phyloP scores from a whole-genome alignment of 2,113 vertebrate genomes.

The Dasyornis broadbenti region DNA sequence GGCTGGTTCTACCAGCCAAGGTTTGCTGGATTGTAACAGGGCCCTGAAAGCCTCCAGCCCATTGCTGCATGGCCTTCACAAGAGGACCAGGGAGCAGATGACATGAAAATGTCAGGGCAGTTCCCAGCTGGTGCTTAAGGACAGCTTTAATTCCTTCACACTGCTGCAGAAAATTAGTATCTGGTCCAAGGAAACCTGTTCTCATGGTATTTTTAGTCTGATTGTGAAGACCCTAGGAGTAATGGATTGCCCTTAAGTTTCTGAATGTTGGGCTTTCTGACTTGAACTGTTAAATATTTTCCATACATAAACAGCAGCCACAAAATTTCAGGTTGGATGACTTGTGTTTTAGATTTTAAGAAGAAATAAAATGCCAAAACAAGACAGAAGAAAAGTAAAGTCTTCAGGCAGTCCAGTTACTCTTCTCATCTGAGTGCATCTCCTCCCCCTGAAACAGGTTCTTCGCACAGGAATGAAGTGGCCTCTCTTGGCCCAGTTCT shows the following conservation, averaged over 20 bases:
- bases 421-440: not conserved
- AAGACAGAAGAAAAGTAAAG: not conserved
- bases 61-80: not conserved
- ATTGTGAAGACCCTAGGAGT: conserved; percentile 33
- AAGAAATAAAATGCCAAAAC: not conserved
- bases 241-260: conserved; percentile 11
- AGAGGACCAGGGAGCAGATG: not conserved
- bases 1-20: conserved; percentile 32
- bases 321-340: conserved; percentile 8
- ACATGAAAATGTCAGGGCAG: not conserved
- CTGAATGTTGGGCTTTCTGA: conserved; percentile 5
- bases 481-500: not conserved
- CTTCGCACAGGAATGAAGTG: not conserved
- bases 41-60: not conserved
- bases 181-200: not conserved
- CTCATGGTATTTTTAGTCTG: not conserved
- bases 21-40: conserved; percentile 13
- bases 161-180: not conserved
- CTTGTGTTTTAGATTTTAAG: not conserved
- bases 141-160: not conserved
- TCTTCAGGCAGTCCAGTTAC: not conserved
- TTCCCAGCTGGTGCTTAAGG: not conserved
- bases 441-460: not conserved
- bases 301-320: conserved; percentile 15
- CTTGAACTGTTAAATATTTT: conserved; percentile 34